Base-by-base conservation (phyloP, 1,140 invertebrate species). In the Bombus impatiens region DNA sequence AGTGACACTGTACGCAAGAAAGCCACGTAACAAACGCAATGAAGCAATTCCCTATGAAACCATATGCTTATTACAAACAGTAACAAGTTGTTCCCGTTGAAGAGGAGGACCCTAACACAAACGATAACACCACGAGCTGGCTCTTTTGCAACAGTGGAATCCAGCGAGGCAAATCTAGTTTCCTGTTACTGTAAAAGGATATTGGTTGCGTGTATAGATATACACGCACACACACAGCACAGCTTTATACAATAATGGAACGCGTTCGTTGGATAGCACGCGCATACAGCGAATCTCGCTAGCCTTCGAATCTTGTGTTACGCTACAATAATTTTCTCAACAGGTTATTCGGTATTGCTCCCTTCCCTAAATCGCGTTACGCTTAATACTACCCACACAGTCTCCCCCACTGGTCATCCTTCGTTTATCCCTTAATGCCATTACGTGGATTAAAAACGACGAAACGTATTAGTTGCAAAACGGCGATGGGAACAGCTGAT, bases 121-220 rank as follows among this genome's bases (percentile, higher is more conserved):
- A 10, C 57, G 68, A 70, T 72, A 71, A 72, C 59, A 32, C 37
- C 37, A 25, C 9, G 15, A n/a, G n/a, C 47, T 47, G 2, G 32
- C 68, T 70, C 68, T 74, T 85, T 85, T 32, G 40, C 67, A 72
- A 72, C 78, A 44, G 37, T 59, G 83, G 70, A 80, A 85, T 85
- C 53, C 77, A 25, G 77, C 53, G 68, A 72, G 77, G 65, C 77
- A 85, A 85, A 85, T 85, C 77, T 77, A 79, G 53, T 85, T 85
- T 80, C 77, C 83, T 62, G 25, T 15, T 3, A 12, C 68, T 44
- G 22, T 80, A 77, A 40, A 62, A 62, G 68, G 53, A 85, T 80
- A 74, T 80, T 80, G 77, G 77, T 28, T 65, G 57, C 53, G 40
- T 47, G 15, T 72, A 79, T 40, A 25, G 22, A 42, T 35, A 44